These are phyloP conservation scores for Beris morrisii DNA, from an alignment of 2,888 invertebrate genomes.

Conservation along the genomic window DNA sequence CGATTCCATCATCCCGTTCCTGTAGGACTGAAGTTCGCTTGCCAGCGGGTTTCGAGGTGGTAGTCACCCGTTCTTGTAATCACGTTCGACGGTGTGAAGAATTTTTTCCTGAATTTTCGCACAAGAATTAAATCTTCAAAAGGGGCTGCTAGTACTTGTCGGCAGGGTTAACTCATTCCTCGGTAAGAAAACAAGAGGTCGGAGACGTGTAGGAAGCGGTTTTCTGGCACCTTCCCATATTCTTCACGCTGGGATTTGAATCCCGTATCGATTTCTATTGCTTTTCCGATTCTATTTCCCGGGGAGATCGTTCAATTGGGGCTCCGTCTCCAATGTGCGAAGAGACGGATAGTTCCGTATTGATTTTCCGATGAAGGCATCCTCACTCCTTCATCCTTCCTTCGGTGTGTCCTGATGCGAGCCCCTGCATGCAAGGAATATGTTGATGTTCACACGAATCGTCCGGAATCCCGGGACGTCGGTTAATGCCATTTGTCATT, in stretches of 20 bases:
- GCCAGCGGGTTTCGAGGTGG: not conserved
- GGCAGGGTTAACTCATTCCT: slow-evolving; percentile 17
- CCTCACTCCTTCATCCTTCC: slow-evolving; percentile 5
- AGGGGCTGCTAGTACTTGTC: not conserved
- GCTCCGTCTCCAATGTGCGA: slow-evolving; percentile 17
- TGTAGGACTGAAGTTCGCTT: not conserved
- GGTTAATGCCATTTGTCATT: slow-evolving; percentile 38
- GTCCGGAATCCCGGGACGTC: not conserved
- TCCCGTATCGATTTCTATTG: slow-evolving; percentile 15
- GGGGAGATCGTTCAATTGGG: slow-evolving; percentile 22
- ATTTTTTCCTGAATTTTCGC: slow-evolving; percentile 23
- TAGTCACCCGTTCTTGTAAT: not conserved
- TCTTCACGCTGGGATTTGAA: not conserved
- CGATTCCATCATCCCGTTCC: not conserved
- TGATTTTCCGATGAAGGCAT: slow-evolving; percentile 27
- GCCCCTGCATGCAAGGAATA: slow-evolving; percentile 15
- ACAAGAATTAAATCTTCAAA: slow-evolving; percentile 18
- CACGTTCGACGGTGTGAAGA: not conserved
- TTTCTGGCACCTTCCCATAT: too few relatives aligned
- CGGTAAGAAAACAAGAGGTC: slow-evolving; percentile 7
- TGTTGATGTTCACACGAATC: slow-evolving; percentile 34
- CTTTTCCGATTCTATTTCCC: slow-evolving; percentile 20
- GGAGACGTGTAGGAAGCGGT: slow-evolving; percentile 1
- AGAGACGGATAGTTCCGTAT: slow-evolving; percentile 23
- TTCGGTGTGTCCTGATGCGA: not conserved